These are phyloP conservation scores for Sinohyriopsis cumingii DNA, from an alignment of 2,888 invertebrate species.

Conservation along the genomic window DNA sequence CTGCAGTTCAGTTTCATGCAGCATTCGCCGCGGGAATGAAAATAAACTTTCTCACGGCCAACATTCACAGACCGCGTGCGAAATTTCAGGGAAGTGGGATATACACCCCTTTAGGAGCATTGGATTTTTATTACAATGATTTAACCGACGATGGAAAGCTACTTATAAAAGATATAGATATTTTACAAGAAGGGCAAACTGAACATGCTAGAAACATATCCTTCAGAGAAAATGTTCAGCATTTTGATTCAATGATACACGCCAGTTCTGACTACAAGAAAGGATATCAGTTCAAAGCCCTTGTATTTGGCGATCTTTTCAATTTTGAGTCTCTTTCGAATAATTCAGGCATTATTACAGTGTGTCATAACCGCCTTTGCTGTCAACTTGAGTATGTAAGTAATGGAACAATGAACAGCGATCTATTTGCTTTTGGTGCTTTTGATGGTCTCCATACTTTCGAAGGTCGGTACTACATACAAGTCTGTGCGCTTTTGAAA, in stretches of 20 bases:
- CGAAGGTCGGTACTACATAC: constrained; percentile 51
- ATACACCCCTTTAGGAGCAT: constrained; percentile 74
- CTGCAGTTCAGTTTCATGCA: constrained; percentile 76
- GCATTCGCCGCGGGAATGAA: constrained; percentile 80
- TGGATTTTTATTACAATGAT: constrained; percentile 34
- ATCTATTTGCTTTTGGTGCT: constrained; percentile 53
- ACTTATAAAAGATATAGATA: constrained; percentile 33
- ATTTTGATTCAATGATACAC: neutral
- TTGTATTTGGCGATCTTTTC: constrained; percentile 42
- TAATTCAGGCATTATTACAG: constrained; percentile 16
- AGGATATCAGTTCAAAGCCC: constrained; percentile 22
- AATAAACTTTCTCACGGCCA: constrained; percentile 82
- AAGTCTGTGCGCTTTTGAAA: constrained; percentile 51
- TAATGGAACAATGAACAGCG: constrained; percentile 12
- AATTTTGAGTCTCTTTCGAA: constrained; percentile 32
- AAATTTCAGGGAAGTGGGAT: constrained; percentile 81
- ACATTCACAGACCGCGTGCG: constrained; percentile 79
- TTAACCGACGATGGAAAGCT: constrained; percentile 26
- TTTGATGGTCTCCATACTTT: constrained; percentile 55
- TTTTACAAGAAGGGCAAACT: neutral
- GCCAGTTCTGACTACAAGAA: neutral
- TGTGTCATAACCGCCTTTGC: constrained; percentile 48
- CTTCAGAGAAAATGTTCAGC: neutral
- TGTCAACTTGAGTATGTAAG: constrained; percentile 39
- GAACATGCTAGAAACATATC: neutral